These are phyloP conservation scores for Distichodus sexfasciatus DNA, from an alignment of 2,797 vertebrate genomes.

Conservation along the genomic window DNA sequence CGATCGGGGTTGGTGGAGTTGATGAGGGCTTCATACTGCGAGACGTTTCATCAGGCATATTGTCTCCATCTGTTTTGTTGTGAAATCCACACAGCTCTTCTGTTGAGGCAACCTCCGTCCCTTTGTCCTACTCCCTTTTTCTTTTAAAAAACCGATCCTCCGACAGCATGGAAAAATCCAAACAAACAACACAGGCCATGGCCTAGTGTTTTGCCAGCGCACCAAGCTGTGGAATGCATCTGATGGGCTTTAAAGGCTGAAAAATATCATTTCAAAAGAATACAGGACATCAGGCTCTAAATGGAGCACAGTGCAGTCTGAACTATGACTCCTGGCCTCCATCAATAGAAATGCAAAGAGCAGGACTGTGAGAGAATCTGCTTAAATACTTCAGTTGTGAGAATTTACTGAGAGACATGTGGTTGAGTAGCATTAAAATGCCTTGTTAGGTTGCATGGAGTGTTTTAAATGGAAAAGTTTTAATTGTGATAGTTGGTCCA, in stretches of 20 bases:
- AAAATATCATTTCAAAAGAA: constrained; percentile 46
- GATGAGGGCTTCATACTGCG: constrained; percentile 15
- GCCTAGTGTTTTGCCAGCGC: constrained; percentile 18
- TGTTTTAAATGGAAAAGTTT: no score
- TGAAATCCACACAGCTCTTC: not conserved
- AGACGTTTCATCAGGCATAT: constrained; percentile 5
- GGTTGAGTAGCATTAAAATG: no score
- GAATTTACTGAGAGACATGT: no score
- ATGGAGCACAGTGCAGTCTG: not conserved
- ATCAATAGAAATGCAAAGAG: not conserved
- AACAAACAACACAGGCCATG: constrained; percentile 10
- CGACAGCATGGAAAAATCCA: not conserved
- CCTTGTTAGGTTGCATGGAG: no score
- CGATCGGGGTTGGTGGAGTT: constrained; percentile 14
- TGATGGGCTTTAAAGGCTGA: constrained; percentile 33
- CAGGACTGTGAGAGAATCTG: not conserved
- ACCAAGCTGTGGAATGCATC: constrained; percentile 33
- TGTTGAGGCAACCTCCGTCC: constrained; percentile 9
- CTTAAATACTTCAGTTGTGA: not conserved
- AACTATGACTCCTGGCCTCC: not conserved
- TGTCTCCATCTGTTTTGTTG: constrained; percentile 37
- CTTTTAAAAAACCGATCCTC: not conserved
- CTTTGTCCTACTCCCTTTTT: constrained; percentile 12
- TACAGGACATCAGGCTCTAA: not conserved
- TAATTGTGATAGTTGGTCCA: no score